Conservation (phyloP, 2,113 vertebrate genomes). For the Podarcis muralis region DNA sequence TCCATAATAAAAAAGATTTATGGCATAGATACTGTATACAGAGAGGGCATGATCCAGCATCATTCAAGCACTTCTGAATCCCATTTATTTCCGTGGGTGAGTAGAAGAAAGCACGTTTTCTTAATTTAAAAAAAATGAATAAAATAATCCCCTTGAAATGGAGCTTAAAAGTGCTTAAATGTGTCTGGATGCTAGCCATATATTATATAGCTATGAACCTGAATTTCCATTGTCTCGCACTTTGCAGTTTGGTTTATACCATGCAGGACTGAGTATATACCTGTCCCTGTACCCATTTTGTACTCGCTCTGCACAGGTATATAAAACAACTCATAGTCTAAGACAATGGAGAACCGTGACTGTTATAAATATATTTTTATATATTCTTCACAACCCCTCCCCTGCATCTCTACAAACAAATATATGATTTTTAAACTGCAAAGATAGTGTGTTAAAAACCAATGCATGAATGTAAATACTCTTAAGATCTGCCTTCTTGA, state of each 20-base stretch:
- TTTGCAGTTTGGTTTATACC: slow-evolving; percentile 54
- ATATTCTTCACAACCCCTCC: slow-evolving; percentile 76
- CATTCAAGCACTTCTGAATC: not conserved
- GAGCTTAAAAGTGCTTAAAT: slow-evolving; percentile 4
- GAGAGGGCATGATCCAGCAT: not conserved
- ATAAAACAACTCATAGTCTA: slow-evolving; percentile 70
- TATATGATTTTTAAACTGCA: slow-evolving; percentile 73
- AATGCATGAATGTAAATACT: slow-evolving; percentile 95
- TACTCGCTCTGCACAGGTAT: slow-evolving; percentile 29
- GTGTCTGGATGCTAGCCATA: slow-evolving; percentile 33
- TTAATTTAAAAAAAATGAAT: too few relatives aligned
- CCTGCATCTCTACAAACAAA: slow-evolving; percentile 75
- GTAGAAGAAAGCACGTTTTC: slow-evolving; percentile 2
- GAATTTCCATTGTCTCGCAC: slow-evolving; percentile 61
- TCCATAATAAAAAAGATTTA: not conserved
- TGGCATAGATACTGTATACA: slow-evolving; percentile 5
- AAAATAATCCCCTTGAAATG: not conserved
- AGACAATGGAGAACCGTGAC: slow-evolving; percentile 70
- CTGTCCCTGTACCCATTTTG: slow-evolving; percentile 27
- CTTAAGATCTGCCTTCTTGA: slow-evolving; percentile 86
- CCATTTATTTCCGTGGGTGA: not conserved
- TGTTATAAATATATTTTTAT: slow-evolving; percentile 72
- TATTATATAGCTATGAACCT: slow-evolving; percentile 69
- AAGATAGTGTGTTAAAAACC: slow-evolving; percentile 74
- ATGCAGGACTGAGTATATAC: slow-evolving; percentile 21